Conservation (phyloP, 2,113 vertebrate genomes). For the Tragelaphus strepsiceros region DNA sequence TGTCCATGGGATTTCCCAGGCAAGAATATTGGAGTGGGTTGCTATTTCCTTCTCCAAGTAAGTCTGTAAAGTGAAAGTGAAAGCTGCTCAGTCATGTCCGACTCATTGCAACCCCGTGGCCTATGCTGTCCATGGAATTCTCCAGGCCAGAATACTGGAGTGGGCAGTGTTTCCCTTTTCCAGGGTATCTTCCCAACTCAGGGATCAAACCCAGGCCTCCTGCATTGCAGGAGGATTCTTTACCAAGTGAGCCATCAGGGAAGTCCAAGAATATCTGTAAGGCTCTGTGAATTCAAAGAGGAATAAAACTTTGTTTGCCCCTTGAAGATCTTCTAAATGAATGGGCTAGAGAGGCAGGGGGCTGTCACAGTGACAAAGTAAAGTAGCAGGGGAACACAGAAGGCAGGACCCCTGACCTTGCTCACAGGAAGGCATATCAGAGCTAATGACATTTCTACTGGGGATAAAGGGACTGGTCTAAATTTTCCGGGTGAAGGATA, state of each 20-base stretch:
- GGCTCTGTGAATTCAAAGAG: neutral
- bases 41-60: neutral
- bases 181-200: neutral
- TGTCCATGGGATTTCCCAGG: neutral
- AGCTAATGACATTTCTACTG: neutral
- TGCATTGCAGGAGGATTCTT: neutral
- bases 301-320: neutral
- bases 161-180: neutral
- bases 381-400: neutral
- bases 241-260: neutral
- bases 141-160: neutral
- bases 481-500: neutral
- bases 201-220: neutral
- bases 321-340: neutral
- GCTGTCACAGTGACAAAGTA: neutral
- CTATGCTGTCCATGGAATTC: no score
- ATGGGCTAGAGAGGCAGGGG: neutral
- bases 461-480: neutral
- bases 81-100: neutral
- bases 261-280: neutral
- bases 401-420: neutral
- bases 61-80: neutral
- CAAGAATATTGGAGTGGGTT: neutral
- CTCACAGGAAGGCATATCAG: neutral
- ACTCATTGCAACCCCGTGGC: fast-evolving